These are phyloP conservation scores for Polymixis flavicincta DNA, from an alignment of 2,888 invertebrate genomes.

Conservation along the genomic window DNA sequence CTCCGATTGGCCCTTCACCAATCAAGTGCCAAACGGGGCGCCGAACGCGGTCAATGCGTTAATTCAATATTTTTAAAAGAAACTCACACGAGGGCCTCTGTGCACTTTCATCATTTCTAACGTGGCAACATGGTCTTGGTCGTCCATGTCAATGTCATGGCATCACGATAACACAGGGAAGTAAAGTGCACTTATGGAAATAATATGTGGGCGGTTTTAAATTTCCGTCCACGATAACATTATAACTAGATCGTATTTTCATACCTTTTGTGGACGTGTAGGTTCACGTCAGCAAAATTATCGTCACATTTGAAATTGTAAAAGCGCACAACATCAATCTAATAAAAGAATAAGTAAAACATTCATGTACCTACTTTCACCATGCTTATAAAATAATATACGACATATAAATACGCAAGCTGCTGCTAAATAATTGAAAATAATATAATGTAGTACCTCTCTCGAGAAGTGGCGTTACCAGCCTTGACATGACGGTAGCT, in stretches of 20 bases:
- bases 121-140: background rate
- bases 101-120: background rate
- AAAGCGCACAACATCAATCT: no score
- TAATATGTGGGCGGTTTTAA: background rate
- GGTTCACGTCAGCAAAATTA: background rate
- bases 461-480: constrained; percentile 69
- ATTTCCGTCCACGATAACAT: background rate
- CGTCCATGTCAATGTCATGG: background rate
- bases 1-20: no score
- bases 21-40: no score
- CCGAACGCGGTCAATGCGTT: no score
- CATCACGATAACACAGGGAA: background rate
- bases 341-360: background rate
- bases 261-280: background rate
- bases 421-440: background rate
- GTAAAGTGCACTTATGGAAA: background rate
- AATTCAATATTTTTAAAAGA: no score
- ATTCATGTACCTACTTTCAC: background rate
- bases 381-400: background rate
- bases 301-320: background rate
- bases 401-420: no score
- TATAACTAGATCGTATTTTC: background rate
- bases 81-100: no score
- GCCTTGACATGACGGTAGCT: constrained; percentile 65
- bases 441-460: constrained; percentile 62